phyloP scores from a whole-genome alignment of 1,140 invertebrate species.

The Bombus waltoni region DNA sequence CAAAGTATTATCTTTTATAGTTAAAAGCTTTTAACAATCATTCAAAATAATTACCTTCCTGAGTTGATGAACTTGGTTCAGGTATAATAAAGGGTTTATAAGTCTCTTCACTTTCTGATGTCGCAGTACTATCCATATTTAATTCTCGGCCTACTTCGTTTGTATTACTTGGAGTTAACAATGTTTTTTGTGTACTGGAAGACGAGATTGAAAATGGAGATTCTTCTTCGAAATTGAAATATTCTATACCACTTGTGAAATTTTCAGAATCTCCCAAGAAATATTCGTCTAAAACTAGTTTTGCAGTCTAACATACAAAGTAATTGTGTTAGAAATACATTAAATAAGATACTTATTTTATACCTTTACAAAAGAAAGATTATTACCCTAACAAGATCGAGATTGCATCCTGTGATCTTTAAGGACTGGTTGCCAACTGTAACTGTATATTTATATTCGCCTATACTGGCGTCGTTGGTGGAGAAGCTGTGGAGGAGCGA shows the following conservation, averaged over 20 bases:
- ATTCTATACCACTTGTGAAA: conserved; percentile 80
- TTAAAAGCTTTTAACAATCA: neutral
- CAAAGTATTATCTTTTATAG: neutral
- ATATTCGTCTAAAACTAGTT: conserved; percentile 92
- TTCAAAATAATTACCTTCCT: conserved; percentile 51
- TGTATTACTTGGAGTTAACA: conserved; percentile 62
- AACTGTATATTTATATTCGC: conserved; percentile 94
- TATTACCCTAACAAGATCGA: conserved; percentile 91
- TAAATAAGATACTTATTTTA: neutral
- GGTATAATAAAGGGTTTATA: conserved; percentile 67
- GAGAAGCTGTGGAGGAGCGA: conserved; percentile 90
- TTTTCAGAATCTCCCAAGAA: conserved; percentile 86
- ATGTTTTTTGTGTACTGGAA: conserved; percentile 67
- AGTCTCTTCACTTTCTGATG: conserved; percentile 76
- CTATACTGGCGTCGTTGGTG: conserved; percentile 91
- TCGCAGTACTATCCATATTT: conserved; percentile 75
- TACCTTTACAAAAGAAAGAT: conserved; percentile 2
- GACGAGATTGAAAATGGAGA: conserved; percentile 58
- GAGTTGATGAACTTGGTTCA: conserved; percentile 48
- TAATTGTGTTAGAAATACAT: conserved; percentile 49
- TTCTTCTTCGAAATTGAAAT: conserved; percentile 83
- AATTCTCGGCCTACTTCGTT: conserved; percentile 67
- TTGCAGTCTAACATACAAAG: conserved; percentile 87
- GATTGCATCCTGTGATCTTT: conserved; percentile 92
- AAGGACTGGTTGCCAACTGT: conserved; percentile 90